A percentile compares a stretch with the other conserved stretches of the same genome.
Evolutionary conservation across 2,888 invertebrate genomes (phyloP).

Genomic region (Volucella inanis): DNA sequence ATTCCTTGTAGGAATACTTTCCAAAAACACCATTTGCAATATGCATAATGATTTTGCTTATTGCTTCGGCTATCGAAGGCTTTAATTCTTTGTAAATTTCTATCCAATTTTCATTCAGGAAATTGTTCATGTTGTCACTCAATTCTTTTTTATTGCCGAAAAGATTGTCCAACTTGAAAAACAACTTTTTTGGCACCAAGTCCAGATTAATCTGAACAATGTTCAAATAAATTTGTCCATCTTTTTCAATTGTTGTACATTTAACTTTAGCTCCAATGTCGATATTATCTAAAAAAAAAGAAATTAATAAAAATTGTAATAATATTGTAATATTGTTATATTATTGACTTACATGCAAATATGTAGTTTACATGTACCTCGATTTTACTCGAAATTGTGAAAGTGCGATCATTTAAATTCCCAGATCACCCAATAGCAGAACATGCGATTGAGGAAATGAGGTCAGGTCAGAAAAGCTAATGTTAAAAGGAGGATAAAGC

Average conservation of each 20-base stretch:
- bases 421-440: no score
- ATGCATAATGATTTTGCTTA: constrained; percentile 80
- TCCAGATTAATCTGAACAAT: constrained; percentile 74
- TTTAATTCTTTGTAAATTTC: constrained; percentile 82
- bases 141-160: constrained; percentile 82
- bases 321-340: no score
- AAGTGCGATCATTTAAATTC: no score
- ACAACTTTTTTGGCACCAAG: constrained; percentile 76
- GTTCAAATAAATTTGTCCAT: constrained; percentile 75
- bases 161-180: constrained; percentile 79
- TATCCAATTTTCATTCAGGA: constrained; percentile 83
- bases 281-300: constrained; percentile 62
- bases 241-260: constrained; percentile 70
- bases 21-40: constrained; percentile 80
- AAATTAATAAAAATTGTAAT: no score
- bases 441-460: no score
- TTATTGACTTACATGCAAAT: no score
- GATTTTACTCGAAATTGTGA: no score
- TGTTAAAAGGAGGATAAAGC: no score
- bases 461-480: no score
- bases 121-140: constrained; percentile 82
- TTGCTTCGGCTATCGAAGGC: constrained; percentile 79
- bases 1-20: constrained; percentile 80
- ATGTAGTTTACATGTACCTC: no score
- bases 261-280: constrained; percentile 58